These are phyloP conservation scores for Carollia perspicillata DNA, from an alignment of 2,113 vertebrate species.

Conservation along the genomic window DNA sequence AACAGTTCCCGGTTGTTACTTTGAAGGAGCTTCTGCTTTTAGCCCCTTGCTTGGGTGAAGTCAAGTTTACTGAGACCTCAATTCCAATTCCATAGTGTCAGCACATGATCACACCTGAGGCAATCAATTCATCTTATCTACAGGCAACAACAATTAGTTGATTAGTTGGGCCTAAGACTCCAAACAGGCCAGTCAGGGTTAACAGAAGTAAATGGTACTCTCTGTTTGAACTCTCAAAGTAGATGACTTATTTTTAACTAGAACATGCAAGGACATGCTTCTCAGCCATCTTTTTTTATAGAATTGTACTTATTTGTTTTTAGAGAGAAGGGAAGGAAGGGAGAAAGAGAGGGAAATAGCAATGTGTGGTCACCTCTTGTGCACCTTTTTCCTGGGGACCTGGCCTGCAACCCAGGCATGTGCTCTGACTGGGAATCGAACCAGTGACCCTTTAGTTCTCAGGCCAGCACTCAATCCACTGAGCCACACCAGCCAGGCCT, in stretches of 20 bases:
- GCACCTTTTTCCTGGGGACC: no score
- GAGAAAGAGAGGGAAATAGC: no score
- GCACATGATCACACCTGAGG: background rate
- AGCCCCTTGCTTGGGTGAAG: background rate
- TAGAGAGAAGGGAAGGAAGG: no score
- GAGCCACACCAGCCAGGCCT: background rate
- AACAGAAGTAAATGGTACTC: background rate
- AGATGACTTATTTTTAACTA: background rate
- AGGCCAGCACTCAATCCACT: no score
- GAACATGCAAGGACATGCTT: background rate
- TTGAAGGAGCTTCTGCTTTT: background rate
- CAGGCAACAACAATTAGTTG: background rate
- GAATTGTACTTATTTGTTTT: no score
- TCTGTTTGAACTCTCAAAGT: background rate
- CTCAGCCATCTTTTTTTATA: background rate
- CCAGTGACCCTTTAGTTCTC: no score
- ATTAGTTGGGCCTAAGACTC: background rate
- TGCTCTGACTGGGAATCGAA: no score
- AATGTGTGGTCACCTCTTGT: no score
- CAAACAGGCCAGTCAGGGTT: background rate
- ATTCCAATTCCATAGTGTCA: background rate
- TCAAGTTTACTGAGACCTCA: background rate
- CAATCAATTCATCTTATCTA: background rate
- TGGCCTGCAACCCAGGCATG: no score
- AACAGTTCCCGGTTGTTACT: background rate